Base-by-base conservation (phyloP, 2,113 vertebrate species). In the Aspidoscelis tigris region DNA sequence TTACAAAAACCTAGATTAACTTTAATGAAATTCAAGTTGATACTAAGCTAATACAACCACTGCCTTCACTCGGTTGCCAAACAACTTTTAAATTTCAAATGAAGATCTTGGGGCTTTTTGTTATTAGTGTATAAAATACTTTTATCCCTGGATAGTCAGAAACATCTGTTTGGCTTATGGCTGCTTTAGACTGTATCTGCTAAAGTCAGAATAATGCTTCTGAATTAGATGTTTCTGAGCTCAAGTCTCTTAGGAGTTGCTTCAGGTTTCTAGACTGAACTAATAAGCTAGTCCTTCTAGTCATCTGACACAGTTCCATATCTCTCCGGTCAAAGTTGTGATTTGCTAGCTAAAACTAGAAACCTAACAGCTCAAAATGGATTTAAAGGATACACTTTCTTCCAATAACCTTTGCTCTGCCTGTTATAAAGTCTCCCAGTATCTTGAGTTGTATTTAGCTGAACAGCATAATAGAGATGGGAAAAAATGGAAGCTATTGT, bases 321-420 rank as follows among this genome's bases (percentile, higher is more conserved):
- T 58, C 89, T 76, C 80, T 87, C 33, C 82, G 80, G 73, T 86
- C 83, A 81, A 44, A 8, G 1, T 20, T 86, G 39, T 64, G 73
- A 92, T 91, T 88, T 82, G 73, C 78, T 87, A 85, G 73, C 61
- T 89, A 53, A 84, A 65, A 26, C 33, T 14, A 82, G 79, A 88
- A 41, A 26, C 33, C 73, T 21, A 76, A 68, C 8, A 64, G 69
- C n/a, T 89, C 86, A 85, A 68, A 89, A 87, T 43, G 26, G 1
- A 68, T 90, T 79, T 76, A 89, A 68, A 76, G 86, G 41, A 78
- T 90, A 88, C 78, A 21, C 70, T 68, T 72, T 86, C 24, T n/a
- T 1, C 12, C 16, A 0, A 0, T 33, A 81, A 75, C 47, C 44
- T 64, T 82, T 76, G 39, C 21, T 20, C 0, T 22, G 21, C 84